Conservation (phyloP, 1,140 invertebrate species). For the Wasmannia auropunctata region DNA sequence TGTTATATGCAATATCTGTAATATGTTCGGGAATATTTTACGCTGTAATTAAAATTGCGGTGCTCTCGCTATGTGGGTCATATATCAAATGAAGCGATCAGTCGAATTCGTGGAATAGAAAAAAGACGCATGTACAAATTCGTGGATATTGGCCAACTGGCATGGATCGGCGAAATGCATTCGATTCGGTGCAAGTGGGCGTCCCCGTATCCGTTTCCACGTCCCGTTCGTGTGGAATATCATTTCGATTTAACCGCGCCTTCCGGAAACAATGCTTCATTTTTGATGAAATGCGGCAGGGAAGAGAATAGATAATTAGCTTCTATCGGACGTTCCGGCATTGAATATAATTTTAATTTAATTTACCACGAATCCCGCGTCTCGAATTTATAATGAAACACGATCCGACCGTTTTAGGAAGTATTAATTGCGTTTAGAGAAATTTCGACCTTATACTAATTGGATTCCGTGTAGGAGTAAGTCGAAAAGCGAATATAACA, state of each 20-base stretch:
- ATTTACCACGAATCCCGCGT: not conserved
- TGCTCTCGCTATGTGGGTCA: constrained; percentile 19
- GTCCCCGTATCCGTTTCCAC: constrained; percentile 17
- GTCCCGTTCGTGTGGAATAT: constrained; percentile 16
- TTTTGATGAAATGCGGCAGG: not conserved
- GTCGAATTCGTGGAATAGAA: not conserved
- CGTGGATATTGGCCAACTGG: constrained; percentile 41
- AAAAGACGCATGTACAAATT: constrained; percentile 27
- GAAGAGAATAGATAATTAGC: constrained; percentile 3
- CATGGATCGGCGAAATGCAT: not conserved
- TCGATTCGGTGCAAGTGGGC: not conserved
- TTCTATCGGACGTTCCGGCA: not conserved
- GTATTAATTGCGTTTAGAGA: constrained; percentile 8
- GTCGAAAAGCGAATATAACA: not conserved
- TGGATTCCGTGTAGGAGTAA: not conserved
- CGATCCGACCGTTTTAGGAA: not conserved
- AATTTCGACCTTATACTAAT: not conserved
- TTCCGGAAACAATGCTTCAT: constrained; percentile 5
- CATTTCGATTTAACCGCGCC: constrained; percentile 16
- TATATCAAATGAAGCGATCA: constrained; percentile 41
- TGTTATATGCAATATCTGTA: not conserved
- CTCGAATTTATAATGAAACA: not conserved
- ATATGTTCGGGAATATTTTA: constrained; percentile 29
- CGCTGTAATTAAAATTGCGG: constrained; percentile 26
- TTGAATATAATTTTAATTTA: constrained; percentile 6